phyloP scores from a whole-genome alignment of 2,113 vertebrate species.

The Carettochelys insculpta region DNA sequence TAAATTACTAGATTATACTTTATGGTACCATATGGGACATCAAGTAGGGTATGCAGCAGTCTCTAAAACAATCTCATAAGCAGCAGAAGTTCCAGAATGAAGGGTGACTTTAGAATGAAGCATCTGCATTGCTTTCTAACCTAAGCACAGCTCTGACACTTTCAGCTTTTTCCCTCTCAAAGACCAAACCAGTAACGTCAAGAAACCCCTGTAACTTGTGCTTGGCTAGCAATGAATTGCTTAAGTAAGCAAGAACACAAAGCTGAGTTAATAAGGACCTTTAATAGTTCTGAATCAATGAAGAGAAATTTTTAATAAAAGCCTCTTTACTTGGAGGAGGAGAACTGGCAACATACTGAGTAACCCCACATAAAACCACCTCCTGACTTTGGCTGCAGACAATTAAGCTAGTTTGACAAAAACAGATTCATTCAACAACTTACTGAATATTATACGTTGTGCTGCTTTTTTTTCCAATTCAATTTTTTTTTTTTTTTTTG shows the following conservation, averaged over 20 bases:
- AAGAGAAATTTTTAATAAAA: background rate
- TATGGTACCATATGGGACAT: constrained; percentile 22
- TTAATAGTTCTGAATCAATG: background rate
- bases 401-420: background rate
- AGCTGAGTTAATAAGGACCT: background rate
- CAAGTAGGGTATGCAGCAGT: background rate
- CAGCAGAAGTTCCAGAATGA: background rate
- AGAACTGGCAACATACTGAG: background rate
- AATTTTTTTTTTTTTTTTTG: background rate
- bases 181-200: background rate
- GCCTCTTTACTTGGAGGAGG: background rate
- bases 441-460: too few relatives aligned
- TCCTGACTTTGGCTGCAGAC: fast-evolving
- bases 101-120: background rate
- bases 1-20: constrained; percentile 33
- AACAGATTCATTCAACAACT: background rate
- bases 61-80: background rate
- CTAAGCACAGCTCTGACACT: background rate
- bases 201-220: background rate
- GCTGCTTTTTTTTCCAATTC: background rate
- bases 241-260: background rate
- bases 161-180: background rate
- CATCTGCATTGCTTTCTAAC: background rate
- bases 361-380: background rate
- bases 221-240: background rate